phyloP scores from a whole-genome alignment of 2,113 vertebrate species.

The Gasterosteus nipponicus region DNA sequence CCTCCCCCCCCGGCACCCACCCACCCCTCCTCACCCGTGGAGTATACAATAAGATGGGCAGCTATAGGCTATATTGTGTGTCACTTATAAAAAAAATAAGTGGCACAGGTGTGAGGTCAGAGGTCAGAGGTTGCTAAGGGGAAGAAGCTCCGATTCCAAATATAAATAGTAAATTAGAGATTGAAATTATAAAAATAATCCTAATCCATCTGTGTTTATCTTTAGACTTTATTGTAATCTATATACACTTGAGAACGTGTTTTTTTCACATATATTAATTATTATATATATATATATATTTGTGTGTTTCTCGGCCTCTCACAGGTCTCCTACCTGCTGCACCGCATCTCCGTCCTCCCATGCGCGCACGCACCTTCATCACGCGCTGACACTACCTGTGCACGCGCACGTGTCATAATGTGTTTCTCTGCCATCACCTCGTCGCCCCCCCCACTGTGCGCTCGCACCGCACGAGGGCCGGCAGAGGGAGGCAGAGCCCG shows the following conservation, averaged over 20 bases:
- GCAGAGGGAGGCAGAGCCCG: conserved; percentile 39
- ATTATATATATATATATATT: background rate
- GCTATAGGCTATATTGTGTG: too few species aligned
- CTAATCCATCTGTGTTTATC: background rate
- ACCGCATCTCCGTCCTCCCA: background rate
- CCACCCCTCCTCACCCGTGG: background rate
- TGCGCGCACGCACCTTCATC: too few species aligned
- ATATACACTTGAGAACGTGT: background rate
- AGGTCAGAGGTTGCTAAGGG: background rate
- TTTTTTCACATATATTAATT: too few species aligned
- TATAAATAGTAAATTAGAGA: background rate
- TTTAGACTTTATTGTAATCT: background rate
- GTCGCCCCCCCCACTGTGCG: background rate
- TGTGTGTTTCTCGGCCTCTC: too few species aligned
- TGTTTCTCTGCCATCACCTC: background rate
- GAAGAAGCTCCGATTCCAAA: background rate
- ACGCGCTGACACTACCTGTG: too few species aligned
- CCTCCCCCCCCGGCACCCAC: too few species aligned
- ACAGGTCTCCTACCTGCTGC: background rate
- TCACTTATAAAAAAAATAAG: too few species aligned
- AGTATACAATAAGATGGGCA: too few species aligned
- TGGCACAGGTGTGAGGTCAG: background rate
- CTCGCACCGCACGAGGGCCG: conserved; percentile 23
- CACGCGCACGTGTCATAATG: too few species aligned
- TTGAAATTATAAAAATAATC: too few species aligned